These are phyloP conservation scores for Caenorhabditis imperialis DNA, from an alignment of 2,888 invertebrate genomes.

Conservation along the genomic window DNA sequence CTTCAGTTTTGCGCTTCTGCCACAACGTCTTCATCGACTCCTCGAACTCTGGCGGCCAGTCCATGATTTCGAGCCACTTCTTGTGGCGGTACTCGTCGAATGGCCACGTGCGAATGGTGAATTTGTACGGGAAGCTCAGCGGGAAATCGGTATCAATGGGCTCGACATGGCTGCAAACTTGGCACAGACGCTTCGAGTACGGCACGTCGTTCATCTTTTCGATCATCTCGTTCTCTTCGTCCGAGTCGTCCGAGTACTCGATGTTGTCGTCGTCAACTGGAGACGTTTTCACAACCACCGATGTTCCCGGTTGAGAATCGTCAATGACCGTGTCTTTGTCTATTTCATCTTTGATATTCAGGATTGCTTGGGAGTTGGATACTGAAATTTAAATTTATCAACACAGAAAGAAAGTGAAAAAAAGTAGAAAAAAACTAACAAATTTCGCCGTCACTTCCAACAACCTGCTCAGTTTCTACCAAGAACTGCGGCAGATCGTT, in stretches of 20 bases:
- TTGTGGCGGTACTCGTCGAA: conserved; percentile 61
- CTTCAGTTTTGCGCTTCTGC: conserved; percentile 55
- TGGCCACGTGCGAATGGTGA: conserved; percentile 57
- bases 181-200: conserved; percentile 52
- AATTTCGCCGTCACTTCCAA: not conserved
- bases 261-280: conserved; percentile 1
- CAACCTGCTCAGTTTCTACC: not conserved
- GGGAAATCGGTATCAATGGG: conserved; percentile 28
- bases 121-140: conserved; percentile 23
- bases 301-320: conserved; percentile 16
- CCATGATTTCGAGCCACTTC: conserved; percentile 64
- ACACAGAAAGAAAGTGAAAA: not conserved
- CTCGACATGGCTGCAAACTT: conserved; percentile 54
- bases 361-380: not conserved
- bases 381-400: no score
- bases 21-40: conserved; percentile 60
- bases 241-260: conserved; percentile 60
- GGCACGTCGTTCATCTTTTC: conserved; percentile 48
- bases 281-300: not conserved
- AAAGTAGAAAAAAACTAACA: not conserved
- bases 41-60: conserved; percentile 58
- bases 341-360: not conserved
- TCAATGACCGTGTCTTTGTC: not conserved
- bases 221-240: conserved; percentile 58
- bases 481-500: conserved; percentile 22